Evolutionary conservation across 2,888 invertebrate genomes (phyloP), one percentile per base, ranked within the genome.

Genomic region (Archips xylosteana): DNA sequence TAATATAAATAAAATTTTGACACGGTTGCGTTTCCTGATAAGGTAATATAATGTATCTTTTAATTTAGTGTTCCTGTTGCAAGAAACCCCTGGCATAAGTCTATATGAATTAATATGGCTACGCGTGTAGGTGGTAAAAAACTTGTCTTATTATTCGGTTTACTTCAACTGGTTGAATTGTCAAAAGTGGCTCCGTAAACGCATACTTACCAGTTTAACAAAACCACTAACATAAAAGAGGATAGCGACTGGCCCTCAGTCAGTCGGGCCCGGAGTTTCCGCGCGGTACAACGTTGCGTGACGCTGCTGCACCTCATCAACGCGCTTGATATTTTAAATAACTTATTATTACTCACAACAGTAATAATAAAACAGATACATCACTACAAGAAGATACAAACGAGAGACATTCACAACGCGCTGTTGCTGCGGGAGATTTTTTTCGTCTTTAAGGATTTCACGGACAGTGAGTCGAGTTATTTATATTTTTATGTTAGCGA

Each of bases 191-290:
- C 80, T 79, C 83, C 83, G 85, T 84, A 80, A 79, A 79, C 87
- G 86, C 85, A 87, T 89, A 91, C 92, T 89, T 89, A 90, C 92
- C 89, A 89, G 92, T 92, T 91, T 89, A 62, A 87, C 87, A 86
- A 54, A 54, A 85, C 84, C 84, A 87, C 85, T 83, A 85, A 90
- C 91, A 91, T 93, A 92, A 92, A 91, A 91, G 92, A 89, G 91
- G 90, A 90, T 92, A 87, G 88, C 89, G 85, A 83, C 84, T 86
- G 89, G 87, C 85, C 85, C 87, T 87, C 90, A 85, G 85, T 88
- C 89, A 91, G 93, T 92, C 86, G 78, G 86, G 80, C 83, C 83
- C 82, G 72, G 88, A 84, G 81, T 81, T 84, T 84, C 87, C 86
- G 78, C 77, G 78, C 81, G 79, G 64, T 34, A 13, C 78, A 80